phyloP scores from a whole-genome alignment of 37 sponge, comb jelly and placozoan genomes.

The Haliclona indistincta region DNA sequence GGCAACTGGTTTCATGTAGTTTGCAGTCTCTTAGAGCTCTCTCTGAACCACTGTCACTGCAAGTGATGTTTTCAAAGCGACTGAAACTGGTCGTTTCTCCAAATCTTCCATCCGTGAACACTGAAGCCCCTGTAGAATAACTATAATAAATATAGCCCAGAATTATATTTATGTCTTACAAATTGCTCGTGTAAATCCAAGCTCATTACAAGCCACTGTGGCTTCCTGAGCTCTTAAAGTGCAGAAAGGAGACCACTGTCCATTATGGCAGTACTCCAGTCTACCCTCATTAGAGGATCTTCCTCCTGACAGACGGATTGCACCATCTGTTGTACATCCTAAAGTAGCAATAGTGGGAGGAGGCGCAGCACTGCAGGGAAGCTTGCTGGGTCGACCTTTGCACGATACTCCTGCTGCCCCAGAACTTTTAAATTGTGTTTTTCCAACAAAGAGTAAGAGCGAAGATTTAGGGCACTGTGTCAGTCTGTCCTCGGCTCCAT shows the following conservation, averaged over 20 bases:
- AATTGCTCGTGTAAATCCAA: not conserved
- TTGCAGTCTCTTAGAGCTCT: no score
- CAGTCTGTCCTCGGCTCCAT: not conserved
- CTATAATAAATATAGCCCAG: no score
- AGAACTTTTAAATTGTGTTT: not conserved
- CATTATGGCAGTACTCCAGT: not conserved
- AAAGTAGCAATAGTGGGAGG: not conserved
- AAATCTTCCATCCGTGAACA: no score
- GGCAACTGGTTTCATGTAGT: no score
- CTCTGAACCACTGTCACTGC: no score
- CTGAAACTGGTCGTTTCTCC: no score
- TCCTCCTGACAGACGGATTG: not conserved
- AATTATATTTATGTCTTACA: constrained; percentile 2
- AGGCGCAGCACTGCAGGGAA: not conserved
- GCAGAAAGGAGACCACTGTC: constrained; percentile 2
- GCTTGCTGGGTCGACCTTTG: no score
- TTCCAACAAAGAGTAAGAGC: not conserved
- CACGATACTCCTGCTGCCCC: not conserved
- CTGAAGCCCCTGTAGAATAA: no score
- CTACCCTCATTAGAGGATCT: not conserved
- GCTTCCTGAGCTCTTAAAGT: not conserved
- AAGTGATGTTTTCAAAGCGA: no score
- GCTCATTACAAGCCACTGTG: not conserved
- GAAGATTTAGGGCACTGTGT: not conserved
- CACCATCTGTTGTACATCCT: not conserved